Evolutionary conservation across 2,888 invertebrate species (phyloP), one percentile per base, ranked within the genome.

Genomic region (Morpho deidamia): DNA sequence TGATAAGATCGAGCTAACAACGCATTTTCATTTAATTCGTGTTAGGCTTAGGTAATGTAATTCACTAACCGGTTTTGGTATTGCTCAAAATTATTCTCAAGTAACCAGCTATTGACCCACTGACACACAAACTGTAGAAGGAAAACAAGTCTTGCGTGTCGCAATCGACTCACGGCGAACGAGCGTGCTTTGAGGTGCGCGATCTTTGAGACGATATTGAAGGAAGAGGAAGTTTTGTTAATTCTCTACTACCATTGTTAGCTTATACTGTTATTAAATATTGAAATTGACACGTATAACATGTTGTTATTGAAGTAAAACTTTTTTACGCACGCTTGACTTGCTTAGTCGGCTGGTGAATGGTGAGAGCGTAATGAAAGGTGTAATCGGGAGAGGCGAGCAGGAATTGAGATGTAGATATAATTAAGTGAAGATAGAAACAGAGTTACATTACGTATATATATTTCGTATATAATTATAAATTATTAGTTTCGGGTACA

Each of bases 91-190:
- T 76, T 69, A 70, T 74, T 72, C 71, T 74, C 75, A 74, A 74
- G 80, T 78, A 79, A 73, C 65, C 73, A 79, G 83, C 78, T 85
- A 85, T 84, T 87, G 88, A 86, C 88, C 88, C 56, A 87, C 81
- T 88, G 80, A 83, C 88, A 81, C 78, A 87, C 72, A 72, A 83
- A 79, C 69, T 59, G 61, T 57, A 68, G 81, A 85, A 86, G 84
- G 86, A 83, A 79, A 85, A 84, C 86, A 70, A 80, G 77, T 81
- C 71, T 78, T 70, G 78, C 78, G 78, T 82, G 82, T 76, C 74
- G 62, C 59, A 62, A 60, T 53, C 45, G 43, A 53, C 53, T 50
- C 55, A 53, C 49, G 55, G 50, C 51, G 51, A 56, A 35, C 51
- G 38, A 44, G 51, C 53, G 46, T 46, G 40, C 54, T 52, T 50